Base-by-base conservation (phyloP, 2,888 invertebrate genomes). In the Scaptomyza tumidula region DNA sequence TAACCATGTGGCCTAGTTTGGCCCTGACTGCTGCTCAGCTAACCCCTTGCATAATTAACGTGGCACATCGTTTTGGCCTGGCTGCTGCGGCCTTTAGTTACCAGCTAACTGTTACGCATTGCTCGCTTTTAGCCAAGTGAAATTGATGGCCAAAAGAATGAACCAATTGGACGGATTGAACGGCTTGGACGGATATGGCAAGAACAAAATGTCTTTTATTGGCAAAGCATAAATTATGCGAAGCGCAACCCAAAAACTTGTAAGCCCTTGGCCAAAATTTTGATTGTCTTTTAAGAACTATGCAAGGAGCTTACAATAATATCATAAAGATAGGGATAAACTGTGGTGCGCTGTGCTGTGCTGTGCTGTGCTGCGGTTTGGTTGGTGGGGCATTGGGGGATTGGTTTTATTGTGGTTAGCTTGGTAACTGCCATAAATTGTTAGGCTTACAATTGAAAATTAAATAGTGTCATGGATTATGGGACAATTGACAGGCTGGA, bases 1-100 rank as follows among this genome's bases (percentile, higher is more conserved):
- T 58, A 85, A 67, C 66, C 86, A 88, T 83, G 83, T 88, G 83
- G 88, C 88, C 86, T 86, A 83, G 75, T 80, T 83, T 88, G 78
- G 88, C 80, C 83, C 68, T 69, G 69, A 78, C 58, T 80, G 69
- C 64, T 73, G 72, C 72, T 52, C 50, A 80, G 72, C 80, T 78
- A 78, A 78, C 77, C 80, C 84, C 63, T 60, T 78, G 78, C 78
- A 79, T 79, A 79, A 79, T 79, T 79, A 79, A 79, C 78, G 84
- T 59, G 49, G 73, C 80, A 83, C 80, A 71, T 50, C 71, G 57
- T 54, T 58, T 81, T 71, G 71, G 71, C 39, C 71, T 67, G 70
- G 45, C 59, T 71, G 57, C 54, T 58, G 45, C 61, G 48, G 44
- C 65, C 52, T 14, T 45, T 41, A 37, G 43, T 43, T 52, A 39